Base-by-base conservation (phyloP, 1,140 invertebrate genomes). In the Anagrus nilaparvatae region DNA sequence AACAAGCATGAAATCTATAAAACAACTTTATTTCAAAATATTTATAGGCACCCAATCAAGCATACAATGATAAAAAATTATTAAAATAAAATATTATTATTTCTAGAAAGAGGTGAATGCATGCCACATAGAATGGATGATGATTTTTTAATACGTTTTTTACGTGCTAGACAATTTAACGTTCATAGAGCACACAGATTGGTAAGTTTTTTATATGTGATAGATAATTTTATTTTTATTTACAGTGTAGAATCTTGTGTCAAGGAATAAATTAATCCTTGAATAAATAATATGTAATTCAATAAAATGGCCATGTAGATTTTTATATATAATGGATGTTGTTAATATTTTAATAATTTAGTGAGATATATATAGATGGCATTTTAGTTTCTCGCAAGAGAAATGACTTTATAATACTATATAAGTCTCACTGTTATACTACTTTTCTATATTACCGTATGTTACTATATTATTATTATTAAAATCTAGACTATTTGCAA, bases 81-180 rank as follows among this genome's bases (percentile, higher is more conserved):
- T n/a, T n/a, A n/a, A n/a, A n/a, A n/a, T n/a, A n/a, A n/a, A n/a
- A n/a, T n/a, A n/a, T n/a, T n/a, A n/a, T 34, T 43, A 54, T 47
- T 67, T 69, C 5, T 63, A 84, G 83, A 82, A 53, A 73, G 71
- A 36, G 81, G 81, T 16, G 80, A 85, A 52, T 83, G 81, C 49
- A 71, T 69, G 21, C 82, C 83, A 1, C 75, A 82, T 45, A 68
- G 83, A 23, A 84, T 77, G 63, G 89, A 93, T 58, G 85, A 90
- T 56, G 75, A 75, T 5, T 93, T 85, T 62, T 63, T 95, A 18
- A 62, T 89, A 12, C 73, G 82, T 54, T 93, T 91, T 65, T 67
- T 95, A 20, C 72, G 89, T 47, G 84, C 85, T 0, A 73, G 87
- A 47, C 80, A 81, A 58, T 92, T 88, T 61, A 78, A 85, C 56